Base-by-base conservation (phyloP, 2,113 vertebrate species). In the Heloderma charlesbogerti region DNA sequence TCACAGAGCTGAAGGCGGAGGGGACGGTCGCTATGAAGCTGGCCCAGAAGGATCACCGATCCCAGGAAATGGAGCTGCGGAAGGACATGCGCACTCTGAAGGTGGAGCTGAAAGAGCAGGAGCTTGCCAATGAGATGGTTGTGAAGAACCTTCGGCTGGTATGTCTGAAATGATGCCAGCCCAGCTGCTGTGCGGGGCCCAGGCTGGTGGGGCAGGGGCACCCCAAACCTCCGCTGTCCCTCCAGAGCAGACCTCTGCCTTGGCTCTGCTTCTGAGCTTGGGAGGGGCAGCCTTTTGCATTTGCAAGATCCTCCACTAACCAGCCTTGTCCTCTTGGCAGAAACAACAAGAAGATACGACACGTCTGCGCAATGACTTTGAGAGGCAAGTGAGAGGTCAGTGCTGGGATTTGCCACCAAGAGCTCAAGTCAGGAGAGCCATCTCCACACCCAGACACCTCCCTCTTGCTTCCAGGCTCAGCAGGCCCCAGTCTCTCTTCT, bases 361-460 rank as follows among this genome's bases (percentile, higher is more conserved):
- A 7, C 93, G 75, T 93, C 91, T 98, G 60, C 96, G 97, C 72
- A 96, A 90, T 0, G 93, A 97, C 92, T 98, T 98, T 2, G 98
- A 99, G 95, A 97, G 97, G 92, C 97, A 98, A 96, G 94, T 97
- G 48, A 94, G 95, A 98, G 99, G 99, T 99, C 92, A 97, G 97
- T 90, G 25, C 1, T 6, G 37, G n/a, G 40, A 34, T 45, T 54
- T 4, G 43, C 40, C 10, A 22, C 29, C 72, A 1, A 48, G 15
- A 45, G 43, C 16, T 45, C 43, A 1, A 40, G 27, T 8, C 6
- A 15, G 66, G 67, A 31, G 10, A 1, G 22, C 37, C 6, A 1
- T 48, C 31, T 34, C 45, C 4, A 15, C 6, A 34, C 31, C 51
- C 51, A 48, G 31, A 22, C 0, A 7, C 27, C 45, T 31, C 27